Evolutionary conservation across 2,888 invertebrate species (phyloP).

Genomic region (Ichneumon xanthorius): DNA sequence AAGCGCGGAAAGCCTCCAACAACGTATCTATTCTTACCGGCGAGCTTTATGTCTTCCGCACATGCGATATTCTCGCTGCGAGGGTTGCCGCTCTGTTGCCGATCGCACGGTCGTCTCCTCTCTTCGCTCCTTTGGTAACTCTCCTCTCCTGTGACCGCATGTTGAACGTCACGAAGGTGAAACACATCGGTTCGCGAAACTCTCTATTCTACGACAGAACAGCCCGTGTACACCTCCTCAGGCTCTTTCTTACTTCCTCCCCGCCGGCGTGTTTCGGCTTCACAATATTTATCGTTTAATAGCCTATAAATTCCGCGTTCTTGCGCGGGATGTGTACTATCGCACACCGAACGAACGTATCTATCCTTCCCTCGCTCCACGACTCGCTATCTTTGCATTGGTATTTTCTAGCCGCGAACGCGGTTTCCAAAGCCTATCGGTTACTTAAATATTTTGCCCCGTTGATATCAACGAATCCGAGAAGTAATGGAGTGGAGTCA

Average conservation of each 20-base stretch:
- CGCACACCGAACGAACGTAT: slow-evolving; percentile 51
- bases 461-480: slow-evolving; percentile 31
- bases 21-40: slow-evolving; percentile 65
- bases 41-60: slow-evolving; percentile 68
- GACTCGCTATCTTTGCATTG: slow-evolving; percentile 14
- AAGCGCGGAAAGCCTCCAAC: slow-evolving; percentile 63
- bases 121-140: neutral
- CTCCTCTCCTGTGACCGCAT: slow-evolving; percentile 14
- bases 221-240: slow-evolving; percentile 34
- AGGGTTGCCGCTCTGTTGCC: slow-evolving; percentile 39
- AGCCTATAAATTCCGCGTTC: slow-evolving; percentile 65
- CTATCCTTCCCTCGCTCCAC: slow-evolving; percentile 41
- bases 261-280: slow-evolving; percentile 23
- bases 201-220: slow-evolving; percentile 27
- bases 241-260: slow-evolving; percentile 33
- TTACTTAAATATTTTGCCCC: slow-evolving; percentile 58
- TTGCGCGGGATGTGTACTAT: slow-evolving; percentile 28
- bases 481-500: slow-evolving; percentile 33
- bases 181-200: slow-evolving; percentile 62
- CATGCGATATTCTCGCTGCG: slow-evolving; percentile 65
- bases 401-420: slow-evolving; percentile 14
- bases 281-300: slow-evolving; percentile 69
- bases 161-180: slow-evolving; percentile 63
- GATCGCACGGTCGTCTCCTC: slow-evolving; percentile 56
- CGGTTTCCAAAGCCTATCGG: slow-evolving; percentile 37